Conservation (phyloP, 2,113 vertebrate species). For the Nematolebias whitei region DNA sequence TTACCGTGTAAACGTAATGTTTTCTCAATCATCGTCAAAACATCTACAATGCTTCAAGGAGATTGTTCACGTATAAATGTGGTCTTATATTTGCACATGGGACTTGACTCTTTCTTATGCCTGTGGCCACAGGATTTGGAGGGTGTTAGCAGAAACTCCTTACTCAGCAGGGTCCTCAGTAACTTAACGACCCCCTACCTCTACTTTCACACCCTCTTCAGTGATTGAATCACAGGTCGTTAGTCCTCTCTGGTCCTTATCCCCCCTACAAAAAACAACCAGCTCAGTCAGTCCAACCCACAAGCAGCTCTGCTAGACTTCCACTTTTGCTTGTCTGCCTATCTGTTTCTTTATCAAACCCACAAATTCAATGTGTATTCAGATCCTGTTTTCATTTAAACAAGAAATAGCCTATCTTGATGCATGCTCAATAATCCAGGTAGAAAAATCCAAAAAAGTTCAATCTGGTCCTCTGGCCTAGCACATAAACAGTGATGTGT, state of each 20-base stretch:
- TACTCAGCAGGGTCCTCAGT: neutral
- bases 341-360: neutral
- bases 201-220: conserved; percentile 32
- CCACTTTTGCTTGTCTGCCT: neutral
- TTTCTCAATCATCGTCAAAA: no score
- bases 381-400: neutral
- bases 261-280: conserved; percentile 52
- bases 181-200: conserved; percentile 1
- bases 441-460: no score
- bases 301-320: neutral
- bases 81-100: no score
- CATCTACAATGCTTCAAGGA: neutral
- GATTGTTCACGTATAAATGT: neutral
- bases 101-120: neutral
- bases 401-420: no score
- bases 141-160: conserved; percentile 11
- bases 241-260: conserved; percentile 54
- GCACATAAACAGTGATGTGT: no score
- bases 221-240: conserved; percentile 20
- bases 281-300: conserved; percentile 9
- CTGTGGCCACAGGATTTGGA: neutral
- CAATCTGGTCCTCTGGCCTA: no score
- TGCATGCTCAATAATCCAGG: no score
- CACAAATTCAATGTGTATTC: neutral
- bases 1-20: no score